These are phyloP conservation scores for Parus major DNA, from an alignment of 2,113 vertebrate species.

Conservation along the genomic window DNA sequence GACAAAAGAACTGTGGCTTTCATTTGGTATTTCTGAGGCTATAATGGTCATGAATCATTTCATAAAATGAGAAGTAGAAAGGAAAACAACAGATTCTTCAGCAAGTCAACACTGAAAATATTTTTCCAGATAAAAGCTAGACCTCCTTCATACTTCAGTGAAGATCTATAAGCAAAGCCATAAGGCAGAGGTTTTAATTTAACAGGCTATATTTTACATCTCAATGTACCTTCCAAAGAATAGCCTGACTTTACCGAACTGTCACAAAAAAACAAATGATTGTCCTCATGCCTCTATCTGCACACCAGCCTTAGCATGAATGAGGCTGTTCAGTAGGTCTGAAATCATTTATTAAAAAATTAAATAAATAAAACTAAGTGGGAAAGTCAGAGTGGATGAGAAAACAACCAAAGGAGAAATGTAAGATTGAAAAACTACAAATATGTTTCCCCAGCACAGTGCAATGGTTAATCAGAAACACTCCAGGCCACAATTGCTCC, in stretches of 20 bases:
- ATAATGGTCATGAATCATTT: constrained; percentile 64
- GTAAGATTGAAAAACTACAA: background rate
- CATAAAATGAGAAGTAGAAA: constrained; percentile 56
- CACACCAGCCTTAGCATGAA: background rate
- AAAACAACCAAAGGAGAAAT: constrained; percentile 3
- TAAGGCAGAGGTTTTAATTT: constrained; percentile 6
- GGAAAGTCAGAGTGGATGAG: background rate
- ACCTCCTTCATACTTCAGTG: background rate
- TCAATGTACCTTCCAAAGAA: background rate
- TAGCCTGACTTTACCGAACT: background rate
- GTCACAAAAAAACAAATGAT: background rate
- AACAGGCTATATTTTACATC: background rate
- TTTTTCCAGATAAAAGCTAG: constrained; percentile 47
- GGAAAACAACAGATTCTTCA: constrained; percentile 56
- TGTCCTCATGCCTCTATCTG: background rate
- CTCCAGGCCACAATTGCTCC: constrained; percentile 27
- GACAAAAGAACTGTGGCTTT: constrained; percentile 61
- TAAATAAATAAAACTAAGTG: background rate
- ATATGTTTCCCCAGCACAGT: constrained; percentile 12
- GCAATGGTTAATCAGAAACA: constrained; percentile 46
- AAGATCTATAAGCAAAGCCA: background rate
- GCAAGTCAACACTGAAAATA: constrained; percentile 49
- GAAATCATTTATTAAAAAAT: background rate
- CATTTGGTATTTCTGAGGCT: constrained; percentile 61
- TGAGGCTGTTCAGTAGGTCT: background rate